These are phyloP conservation scores for Halictus quadricinctus DNA, from an alignment of 2,888 invertebrate genomes.

Conservation along the genomic window DNA sequence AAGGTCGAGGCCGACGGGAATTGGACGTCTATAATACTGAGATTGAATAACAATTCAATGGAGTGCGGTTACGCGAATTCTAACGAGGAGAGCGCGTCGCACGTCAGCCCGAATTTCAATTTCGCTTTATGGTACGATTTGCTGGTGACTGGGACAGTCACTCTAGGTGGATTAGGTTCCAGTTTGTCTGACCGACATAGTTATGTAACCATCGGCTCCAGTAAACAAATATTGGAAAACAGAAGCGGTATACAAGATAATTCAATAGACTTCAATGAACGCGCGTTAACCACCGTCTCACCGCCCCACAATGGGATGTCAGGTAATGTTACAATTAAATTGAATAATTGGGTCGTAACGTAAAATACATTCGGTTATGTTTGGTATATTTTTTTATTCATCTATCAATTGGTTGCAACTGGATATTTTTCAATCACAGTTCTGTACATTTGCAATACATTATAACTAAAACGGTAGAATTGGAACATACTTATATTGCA, in stretches of 20 bases:
- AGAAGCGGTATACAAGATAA: conserved; percentile 75
- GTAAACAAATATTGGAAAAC: conserved; percentile 64
- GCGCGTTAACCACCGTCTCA: conserved; percentile 75
- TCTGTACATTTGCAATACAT: no score
- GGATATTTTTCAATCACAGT: no score
- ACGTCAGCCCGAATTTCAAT: conserved; percentile 75
- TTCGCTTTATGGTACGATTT: conserved; percentile 79
- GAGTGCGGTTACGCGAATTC: conserved; percentile 74
- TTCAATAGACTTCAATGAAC: conserved; percentile 77
- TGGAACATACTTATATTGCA: no score
- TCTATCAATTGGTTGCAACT: no score
- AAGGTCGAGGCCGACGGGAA: conserved; percentile 86
- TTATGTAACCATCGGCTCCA: conserved; percentile 72
- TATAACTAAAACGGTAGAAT: no score
- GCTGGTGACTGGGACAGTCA: conserved; percentile 76
- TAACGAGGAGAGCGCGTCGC: conserved; percentile 72
- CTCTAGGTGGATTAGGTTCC: conserved; percentile 76
- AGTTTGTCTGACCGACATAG: conserved; percentile 72
- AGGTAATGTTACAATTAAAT: conserved; percentile 64
- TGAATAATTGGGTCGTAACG: not conserved
- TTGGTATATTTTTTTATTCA: no score
- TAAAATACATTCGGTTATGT: no score
- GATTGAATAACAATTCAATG: conserved; percentile 81
- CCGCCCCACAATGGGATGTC: conserved; percentile 76
- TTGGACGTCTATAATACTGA: conserved; percentile 87